phyloP scores from a whole-genome alignment of 2,797 vertebrate species.

The Gymnocypris eckloni region DNA sequence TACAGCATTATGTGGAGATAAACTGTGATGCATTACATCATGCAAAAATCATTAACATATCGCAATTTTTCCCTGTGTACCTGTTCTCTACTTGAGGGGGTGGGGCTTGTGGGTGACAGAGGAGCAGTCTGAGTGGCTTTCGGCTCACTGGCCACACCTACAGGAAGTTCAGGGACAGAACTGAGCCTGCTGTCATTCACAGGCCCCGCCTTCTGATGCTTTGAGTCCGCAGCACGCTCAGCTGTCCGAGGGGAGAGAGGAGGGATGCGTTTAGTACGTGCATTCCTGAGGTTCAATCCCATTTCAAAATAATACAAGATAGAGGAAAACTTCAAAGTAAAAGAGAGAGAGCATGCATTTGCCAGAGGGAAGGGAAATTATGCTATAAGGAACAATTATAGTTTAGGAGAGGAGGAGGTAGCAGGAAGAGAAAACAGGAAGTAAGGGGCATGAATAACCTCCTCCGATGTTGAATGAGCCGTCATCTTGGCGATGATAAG shows the following conservation, averaged over 20 bases:
- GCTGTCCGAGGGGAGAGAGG: conserved; percentile 61
- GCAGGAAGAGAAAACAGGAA: neutral
- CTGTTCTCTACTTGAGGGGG: conserved; percentile 79
- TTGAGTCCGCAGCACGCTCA: conserved; percentile 57
- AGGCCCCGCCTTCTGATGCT: conserved; percentile 60
- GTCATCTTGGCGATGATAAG: conserved; percentile 89
- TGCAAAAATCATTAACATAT: conserved; percentile 28
- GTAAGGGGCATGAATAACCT: conserved; percentile 73
- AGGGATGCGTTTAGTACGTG: conserved; percentile 39
- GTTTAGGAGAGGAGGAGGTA: conserved; percentile 22
- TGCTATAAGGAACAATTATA: neutral
- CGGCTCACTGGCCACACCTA: conserved; percentile 61
- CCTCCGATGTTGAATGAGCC: conserved; percentile 93
- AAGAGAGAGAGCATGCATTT: conserved; percentile 23
- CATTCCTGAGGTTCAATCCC: conserved; percentile 22
- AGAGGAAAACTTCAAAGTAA: conserved; percentile 25
- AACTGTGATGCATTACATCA: conserved; percentile 8
- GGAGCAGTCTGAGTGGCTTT: conserved; percentile 85
- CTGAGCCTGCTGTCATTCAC: conserved; percentile 62
- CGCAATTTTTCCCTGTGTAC: conserved; percentile 66
- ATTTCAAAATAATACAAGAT: conserved; percentile 22
- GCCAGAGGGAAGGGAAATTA: neutral
- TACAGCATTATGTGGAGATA: neutral
- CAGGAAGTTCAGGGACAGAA: conserved; percentile 63
- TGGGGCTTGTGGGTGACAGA: conserved; percentile 66